A percentile compares a stretch with the other conserved stretches of the same genome.
These are phyloP conservation scores for Semotilus atromaculatus DNA, from an alignment of 2,797 vertebrate genomes.

Conservation along the genomic window DNA sequence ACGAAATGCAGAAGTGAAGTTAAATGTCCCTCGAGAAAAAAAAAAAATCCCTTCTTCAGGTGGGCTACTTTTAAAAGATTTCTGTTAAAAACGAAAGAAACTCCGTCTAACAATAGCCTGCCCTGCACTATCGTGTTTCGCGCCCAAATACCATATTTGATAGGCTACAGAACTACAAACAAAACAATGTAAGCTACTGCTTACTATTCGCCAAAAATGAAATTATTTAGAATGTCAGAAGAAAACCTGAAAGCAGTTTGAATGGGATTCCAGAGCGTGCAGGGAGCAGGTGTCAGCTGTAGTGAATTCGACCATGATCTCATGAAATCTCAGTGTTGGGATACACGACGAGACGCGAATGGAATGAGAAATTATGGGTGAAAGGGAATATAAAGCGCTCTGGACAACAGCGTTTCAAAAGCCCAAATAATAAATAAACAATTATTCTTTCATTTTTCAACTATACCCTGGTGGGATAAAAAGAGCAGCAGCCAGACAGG, in stretches of 20 bases:
- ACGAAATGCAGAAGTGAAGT: not conserved
- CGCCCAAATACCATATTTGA: no score
- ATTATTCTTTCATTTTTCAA: not conserved
- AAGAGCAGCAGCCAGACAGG: no score
- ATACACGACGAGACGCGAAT: not conserved
- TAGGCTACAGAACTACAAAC: not conserved
- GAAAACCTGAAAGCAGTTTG: not conserved
- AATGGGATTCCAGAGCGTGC: not conserved
- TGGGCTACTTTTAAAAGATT: not conserved
- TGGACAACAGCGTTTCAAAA: not conserved
- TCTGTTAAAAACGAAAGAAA: not conserved
- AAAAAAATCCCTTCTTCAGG: no score
- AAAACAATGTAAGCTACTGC: not conserved
- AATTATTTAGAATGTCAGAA: not conserved
- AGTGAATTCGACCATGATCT: not conserved
- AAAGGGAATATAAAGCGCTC: not conserved
- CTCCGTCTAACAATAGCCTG: not conserved
- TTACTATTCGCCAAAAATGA: not conserved
- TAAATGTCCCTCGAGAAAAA: not conserved
- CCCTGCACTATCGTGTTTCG: not conserved
- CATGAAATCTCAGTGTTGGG: not conserved
- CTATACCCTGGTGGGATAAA: no score
- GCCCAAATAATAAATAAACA: not conserved
- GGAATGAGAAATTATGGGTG: slow-evolving; percentile 1
- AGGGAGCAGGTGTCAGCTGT: slow-evolving; percentile 8